A percentile compares a stretch with the other conserved stretches of the same genome.
Evolutionary conservation across 1,140 invertebrate genomes (phyloP).

Genomic region (Nasonia giraulti): DNA sequence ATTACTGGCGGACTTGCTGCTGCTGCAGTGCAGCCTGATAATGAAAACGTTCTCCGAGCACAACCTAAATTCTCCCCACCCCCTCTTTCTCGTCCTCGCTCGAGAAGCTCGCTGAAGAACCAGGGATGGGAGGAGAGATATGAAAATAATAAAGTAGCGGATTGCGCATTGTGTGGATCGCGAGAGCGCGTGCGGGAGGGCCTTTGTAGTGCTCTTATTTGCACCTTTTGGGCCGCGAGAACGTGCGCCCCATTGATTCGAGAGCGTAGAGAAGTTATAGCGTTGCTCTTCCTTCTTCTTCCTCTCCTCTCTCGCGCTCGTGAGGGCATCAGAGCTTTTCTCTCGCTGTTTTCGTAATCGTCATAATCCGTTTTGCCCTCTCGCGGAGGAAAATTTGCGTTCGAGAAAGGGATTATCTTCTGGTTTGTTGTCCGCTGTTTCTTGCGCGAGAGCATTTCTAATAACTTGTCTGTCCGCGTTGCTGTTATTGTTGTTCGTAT

Average conservation of each 20-base stretch:
- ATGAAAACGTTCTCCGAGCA: slow-evolving; percentile 13
- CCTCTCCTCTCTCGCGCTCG: neutral
- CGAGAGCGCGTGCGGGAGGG: neutral
- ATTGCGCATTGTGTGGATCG: slow-evolving; percentile 10
- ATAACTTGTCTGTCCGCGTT: too few species aligned
- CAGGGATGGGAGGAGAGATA: neutral
- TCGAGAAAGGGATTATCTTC: neutral
- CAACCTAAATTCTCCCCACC: neutral
- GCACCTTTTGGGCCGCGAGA: neutral
- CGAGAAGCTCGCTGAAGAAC: neutral
- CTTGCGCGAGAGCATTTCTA: too few species aligned
- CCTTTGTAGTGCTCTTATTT: neutral
- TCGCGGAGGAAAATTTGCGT: neutral
- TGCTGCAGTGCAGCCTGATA: neutral
- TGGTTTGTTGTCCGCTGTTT: too few species aligned
- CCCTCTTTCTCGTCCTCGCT: neutral
- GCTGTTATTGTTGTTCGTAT: too few species aligned
- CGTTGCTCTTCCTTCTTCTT: neutral
- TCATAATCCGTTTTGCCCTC: neutral
- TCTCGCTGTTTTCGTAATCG: neutral
- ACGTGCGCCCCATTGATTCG: neutral
- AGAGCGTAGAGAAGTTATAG: neutral
- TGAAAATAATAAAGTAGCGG: slow-evolving; percentile 36
- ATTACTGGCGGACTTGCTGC: slow-evolving; percentile 24
- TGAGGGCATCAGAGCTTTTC: neutral